Base-by-base conservation (phyloP, 2,797 vertebrate species). In the Steatocranus sp. region DNA sequence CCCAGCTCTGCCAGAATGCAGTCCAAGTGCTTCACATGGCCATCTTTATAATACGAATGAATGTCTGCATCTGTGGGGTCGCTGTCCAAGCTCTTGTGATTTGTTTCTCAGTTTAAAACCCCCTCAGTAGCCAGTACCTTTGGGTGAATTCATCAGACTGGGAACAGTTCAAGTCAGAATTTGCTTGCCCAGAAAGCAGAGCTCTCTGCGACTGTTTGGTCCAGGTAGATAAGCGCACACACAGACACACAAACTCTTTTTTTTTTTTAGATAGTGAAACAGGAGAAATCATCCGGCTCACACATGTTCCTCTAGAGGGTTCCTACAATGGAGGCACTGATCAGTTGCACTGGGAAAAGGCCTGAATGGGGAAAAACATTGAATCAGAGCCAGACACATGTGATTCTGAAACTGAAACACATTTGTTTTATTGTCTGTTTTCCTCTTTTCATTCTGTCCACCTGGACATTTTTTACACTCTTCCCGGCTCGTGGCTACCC, bases 191-290 rank as follows among this genome's bases (percentile, higher is more conserved):
- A 74, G 54, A 70, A 86, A 81, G 83, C 74, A 83, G 83, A 84
- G 88, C 74, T 6, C 68, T 58, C 34, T 17, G 25, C 70, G 70
- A 91, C 56, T 84, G 75, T 88, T 88, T 87, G 85, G 82, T 75
- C 18, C 78, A 75, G 68, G 61, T 50, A 77, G 14, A 76, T 32
- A 46, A 34, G 41, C 32, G 38, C 17, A 73, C 36, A 61, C 30
- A 68, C 43, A 79, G 12, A 11, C 43, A 78, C 43, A 75, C 41
- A 84, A 38, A 66, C 3, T 4, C 6, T 61, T 8, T 61, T 54
- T 49, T 54, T 49, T 23, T 58, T 70, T 70, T 27, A 53, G 56
- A 83, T 1, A 17, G 7, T 46, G 34, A 83, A 82, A 82, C 58
- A 77, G 74, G 68, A 74, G 53, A 79, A 80, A 61, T 73, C 34